Conservation (phyloP, 30 jellyfish, hydroid and myxozoan species). For the Haliclystus octoradiatus region DNA sequence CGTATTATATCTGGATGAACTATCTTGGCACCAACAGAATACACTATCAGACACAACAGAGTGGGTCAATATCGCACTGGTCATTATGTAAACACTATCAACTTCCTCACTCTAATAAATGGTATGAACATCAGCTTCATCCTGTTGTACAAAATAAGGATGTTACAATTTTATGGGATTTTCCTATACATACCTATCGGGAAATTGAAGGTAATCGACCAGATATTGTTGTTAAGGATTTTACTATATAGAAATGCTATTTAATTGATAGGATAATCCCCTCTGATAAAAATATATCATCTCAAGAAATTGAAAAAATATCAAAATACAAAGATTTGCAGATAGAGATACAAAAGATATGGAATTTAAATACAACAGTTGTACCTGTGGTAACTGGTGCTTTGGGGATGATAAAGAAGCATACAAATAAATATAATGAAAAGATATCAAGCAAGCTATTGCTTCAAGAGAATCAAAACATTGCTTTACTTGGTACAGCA, state of each 20-base stretch:
- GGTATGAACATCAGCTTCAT: slow-evolving; percentile 30
- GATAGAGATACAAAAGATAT: slow-evolving; percentile 8
- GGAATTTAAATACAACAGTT: slow-evolving; percentile 13
- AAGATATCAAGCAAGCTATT: too few relatives aligned
- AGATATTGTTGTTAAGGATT: slow-evolving; percentile 29
- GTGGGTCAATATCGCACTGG: slow-evolving; percentile 33
- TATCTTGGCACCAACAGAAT: slow-evolving; percentile 11
- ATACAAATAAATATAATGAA: neutral
- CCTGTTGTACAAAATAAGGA: slow-evolving; percentile 13
- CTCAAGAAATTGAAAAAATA: slow-evolving; percentile 15
- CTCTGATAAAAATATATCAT: slow-evolving; percentile 11
- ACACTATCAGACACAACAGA: slow-evolving; percentile 5
- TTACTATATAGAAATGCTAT: neutral
- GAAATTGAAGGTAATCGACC: slow-evolving; percentile 20
- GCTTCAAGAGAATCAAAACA: too few relatives aligned
- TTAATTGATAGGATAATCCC: slow-evolving; percentile 20
- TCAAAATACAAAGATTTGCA: slow-evolving; percentile 16
- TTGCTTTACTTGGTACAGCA: too few relatives aligned
- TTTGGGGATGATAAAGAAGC: too few relatives aligned
- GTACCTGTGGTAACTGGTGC: slow-evolving; percentile 23
- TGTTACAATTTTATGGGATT: slow-evolving; percentile 21
- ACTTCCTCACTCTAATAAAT: neutral
- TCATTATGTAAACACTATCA: slow-evolving; percentile 3
- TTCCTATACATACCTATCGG: slow-evolving; percentile 23
- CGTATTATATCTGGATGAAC: slow-evolving; percentile 23